Percentiles rank a stretch among this genome's conserved stretches.
Conservation (phyloP, 2,888 invertebrate species). For the Pseudococcus viburni region DNA sequence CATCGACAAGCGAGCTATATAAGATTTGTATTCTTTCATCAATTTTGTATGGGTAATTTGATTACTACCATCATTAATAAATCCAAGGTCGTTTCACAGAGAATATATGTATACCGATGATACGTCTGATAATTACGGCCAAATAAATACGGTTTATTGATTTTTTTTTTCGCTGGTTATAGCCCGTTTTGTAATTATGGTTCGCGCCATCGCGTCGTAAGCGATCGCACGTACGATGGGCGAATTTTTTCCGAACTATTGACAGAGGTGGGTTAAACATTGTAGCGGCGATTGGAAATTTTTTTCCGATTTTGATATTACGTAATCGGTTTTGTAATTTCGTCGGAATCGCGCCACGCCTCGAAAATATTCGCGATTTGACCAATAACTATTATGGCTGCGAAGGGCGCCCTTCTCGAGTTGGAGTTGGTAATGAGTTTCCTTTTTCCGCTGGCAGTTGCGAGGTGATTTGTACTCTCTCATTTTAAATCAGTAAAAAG, state of each 20-base stretch:
- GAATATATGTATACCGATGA: constrained; percentile 25
- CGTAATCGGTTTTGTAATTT: not conserved
- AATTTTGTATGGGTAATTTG: constrained; percentile 51
- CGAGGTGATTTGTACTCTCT: too few species aligned
- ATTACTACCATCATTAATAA: constrained; percentile 50
- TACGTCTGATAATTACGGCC: constrained; percentile 17
- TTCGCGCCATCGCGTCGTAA: not conserved
- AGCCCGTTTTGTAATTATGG: not conserved
- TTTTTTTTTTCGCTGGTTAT: not conserved
- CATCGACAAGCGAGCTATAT: not conserved
- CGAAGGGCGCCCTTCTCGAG: too few species aligned
- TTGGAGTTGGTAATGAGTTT: too few species aligned
- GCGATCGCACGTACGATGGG: not conserved
- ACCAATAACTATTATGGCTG: too few species aligned
- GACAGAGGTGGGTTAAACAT: not conserved
- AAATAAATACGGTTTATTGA: constrained; percentile 27
- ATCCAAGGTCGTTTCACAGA: constrained; percentile 40
- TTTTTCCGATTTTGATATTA: not conserved
- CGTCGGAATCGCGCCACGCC: too few species aligned
- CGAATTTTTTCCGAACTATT: not conserved
- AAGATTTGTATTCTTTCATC: constrained; percentile 47
- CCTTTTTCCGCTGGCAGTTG: too few species aligned
- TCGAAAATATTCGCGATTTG: too few species aligned
- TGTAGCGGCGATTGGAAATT: not conserved
- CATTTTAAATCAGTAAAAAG: too few species aligned